phyloP scores from a whole-genome alignment of 1,140 invertebrate species.

The Formica exsecta region DNA sequence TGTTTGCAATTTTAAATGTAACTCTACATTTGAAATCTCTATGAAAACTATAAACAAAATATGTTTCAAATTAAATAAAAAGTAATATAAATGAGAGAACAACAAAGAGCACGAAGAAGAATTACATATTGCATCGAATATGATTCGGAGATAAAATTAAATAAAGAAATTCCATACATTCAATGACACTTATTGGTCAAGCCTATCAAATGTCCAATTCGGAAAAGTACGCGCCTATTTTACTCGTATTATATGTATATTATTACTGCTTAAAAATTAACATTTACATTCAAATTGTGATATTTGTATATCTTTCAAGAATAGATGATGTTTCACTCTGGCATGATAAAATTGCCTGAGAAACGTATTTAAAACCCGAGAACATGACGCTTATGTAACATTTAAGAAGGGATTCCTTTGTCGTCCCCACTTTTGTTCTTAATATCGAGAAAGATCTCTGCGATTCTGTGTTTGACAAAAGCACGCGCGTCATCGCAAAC shows the following conservation, averaged over 20 bases:
- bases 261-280: slow-evolving; percentile 53
- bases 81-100: not conserved
- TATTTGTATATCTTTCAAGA: slow-evolving; percentile 18
- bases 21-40: not conserved
- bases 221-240: slow-evolving; percentile 12
- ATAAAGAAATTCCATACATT: not conserved
- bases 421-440: not conserved
- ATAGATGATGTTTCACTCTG: slow-evolving; percentile 1
- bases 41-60: not conserved
- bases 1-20: slow-evolving; percentile 33
- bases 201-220: slow-evolving; percentile 17
- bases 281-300: slow-evolving; percentile 44
- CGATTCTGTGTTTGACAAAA: not conserved
- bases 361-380: slow-evolving; percentile 29
- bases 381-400: slow-evolving; percentile 46
- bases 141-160: not conserved
- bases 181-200: slow-evolving; percentile 13
- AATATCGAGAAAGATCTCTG: slow-evolving; percentile 27
- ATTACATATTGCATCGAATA: not conserved
- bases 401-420: slow-evolving; percentile 25
- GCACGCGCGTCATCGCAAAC: not conserved
- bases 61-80: not conserved
- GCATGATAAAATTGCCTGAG: slow-evolving; percentile 44
- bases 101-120: not conserved
- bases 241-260: slow-evolving; percentile 23